Conservation (phyloP, 2,888 invertebrate species). For the Polyommatus iphigenia region DNA sequence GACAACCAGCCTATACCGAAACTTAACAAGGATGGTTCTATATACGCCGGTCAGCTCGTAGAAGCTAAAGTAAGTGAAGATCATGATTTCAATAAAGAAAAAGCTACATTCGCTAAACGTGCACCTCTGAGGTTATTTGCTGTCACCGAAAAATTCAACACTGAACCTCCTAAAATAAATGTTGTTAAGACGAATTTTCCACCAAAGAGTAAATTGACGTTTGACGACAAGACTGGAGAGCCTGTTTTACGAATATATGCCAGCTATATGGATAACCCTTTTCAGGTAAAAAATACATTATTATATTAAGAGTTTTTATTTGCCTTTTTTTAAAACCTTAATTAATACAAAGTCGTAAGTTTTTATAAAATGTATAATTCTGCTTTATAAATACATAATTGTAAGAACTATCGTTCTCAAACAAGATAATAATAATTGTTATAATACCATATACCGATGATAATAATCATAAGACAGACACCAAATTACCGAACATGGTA, state of each 20-base stretch:
- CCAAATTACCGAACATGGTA: neutral
- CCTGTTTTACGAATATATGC: conserved; percentile 80
- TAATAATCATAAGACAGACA: too few relatives aligned
- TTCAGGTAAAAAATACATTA: conserved; percentile 53
- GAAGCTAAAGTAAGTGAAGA: conserved; percentile 71
- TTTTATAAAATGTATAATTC: neutral
- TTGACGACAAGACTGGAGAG: conserved; percentile 70
- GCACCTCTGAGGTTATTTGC: conserved; percentile 62
- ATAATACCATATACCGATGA: too few relatives aligned
- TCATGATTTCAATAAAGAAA: conserved; percentile 66
- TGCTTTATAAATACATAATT: neutral
- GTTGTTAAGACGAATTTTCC: conserved; percentile 69
- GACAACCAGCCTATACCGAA: conserved; percentile 54
- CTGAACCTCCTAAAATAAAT: conserved; percentile 51
- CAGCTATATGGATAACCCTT: conserved; percentile 63
- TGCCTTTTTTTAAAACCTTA: neutral
- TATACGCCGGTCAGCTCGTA: conserved; percentile 70
- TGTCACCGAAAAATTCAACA: conserved; percentile 53
- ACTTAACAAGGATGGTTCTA: conserved; percentile 58
- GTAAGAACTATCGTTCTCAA: too few relatives aligned
- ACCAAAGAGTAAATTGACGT: conserved; percentile 67
- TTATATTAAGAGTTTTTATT: neutral
- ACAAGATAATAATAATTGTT: too few relatives aligned
- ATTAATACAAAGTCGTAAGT: neutral
- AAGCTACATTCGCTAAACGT: conserved; percentile 57